phyloP scores from a whole-genome alignment of 2,797 vertebrate species.

The Pangasius djambal region DNA sequence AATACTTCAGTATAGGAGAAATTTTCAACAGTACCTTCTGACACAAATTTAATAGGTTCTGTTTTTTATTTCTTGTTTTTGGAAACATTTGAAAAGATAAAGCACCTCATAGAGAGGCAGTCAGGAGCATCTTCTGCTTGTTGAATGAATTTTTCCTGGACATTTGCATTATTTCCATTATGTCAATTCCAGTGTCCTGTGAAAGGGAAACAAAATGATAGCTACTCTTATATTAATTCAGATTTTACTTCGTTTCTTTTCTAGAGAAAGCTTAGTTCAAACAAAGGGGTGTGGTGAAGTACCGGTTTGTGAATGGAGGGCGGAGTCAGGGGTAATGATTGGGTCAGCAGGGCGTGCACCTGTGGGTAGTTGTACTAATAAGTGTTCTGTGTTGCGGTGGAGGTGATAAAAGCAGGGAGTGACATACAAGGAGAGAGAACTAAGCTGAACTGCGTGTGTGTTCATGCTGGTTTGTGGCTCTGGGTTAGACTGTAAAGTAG shows the following conservation, averaged over 20 bases:
- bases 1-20: not conserved
- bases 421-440: not conserved
- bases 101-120: not conserved
- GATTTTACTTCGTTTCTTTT: no score
- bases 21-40: slow-evolving; percentile 21
- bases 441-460: not conserved
- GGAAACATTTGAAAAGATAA: slow-evolving; percentile 28
- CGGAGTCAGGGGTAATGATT: no score
- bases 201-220: not conserved
- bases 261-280: no score
- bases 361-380: no score
- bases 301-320: no score
- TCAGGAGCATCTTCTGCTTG: not conserved
- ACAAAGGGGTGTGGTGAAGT: no score
- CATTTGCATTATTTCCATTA: not conserved
- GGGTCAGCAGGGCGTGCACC: no score
- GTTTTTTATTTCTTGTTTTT: slow-evolving; percentile 1
- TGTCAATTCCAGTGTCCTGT: not conserved
- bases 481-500: not conserved
- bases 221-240: not conserved
- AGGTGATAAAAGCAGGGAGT: not conserved
- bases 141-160: not conserved
- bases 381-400: no score
- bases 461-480: not conserved
- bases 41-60: not conserved